These are phyloP conservation scores for Microhierax caerulescens DNA, from an alignment of 2,797 vertebrate genomes.

Conservation along the genomic window DNA sequence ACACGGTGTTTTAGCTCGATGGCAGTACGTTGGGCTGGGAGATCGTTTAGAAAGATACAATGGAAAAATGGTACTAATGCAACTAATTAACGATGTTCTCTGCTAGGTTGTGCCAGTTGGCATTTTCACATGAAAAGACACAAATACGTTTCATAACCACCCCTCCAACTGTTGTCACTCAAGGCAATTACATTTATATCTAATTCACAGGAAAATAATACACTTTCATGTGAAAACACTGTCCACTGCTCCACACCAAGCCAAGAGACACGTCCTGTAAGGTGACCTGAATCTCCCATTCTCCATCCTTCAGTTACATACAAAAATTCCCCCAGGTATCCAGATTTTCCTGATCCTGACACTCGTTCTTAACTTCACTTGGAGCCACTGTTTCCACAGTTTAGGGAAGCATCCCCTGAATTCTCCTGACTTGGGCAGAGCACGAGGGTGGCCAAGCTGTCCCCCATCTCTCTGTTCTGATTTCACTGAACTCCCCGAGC, in stretches of 20 bases:
- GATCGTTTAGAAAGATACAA: not conserved
- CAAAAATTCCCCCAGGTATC: not conserved
- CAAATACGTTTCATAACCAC: not conserved
- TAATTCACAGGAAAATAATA: constrained; percentile 1
- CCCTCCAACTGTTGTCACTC: constrained; percentile 13
- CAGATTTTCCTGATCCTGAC: not conserved
- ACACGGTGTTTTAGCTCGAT: not conserved
- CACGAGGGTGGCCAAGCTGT: not conserved
- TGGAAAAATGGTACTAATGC: not conserved
- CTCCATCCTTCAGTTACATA: not conserved
- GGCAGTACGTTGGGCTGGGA: not conserved
- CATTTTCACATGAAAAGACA: constrained; percentile 13
- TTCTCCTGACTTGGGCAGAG: not conserved
- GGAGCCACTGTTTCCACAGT: not conserved
- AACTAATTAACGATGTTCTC: not conserved
- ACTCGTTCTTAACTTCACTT: not conserved
- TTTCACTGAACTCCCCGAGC: not conserved
- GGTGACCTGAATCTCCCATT: not conserved
- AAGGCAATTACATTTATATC: constrained; percentile 18
- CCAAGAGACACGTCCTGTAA: not conserved
- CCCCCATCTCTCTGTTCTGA: not conserved
- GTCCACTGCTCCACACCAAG: not conserved
- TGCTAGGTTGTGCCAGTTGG: constrained; percentile 20
- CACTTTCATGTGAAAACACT: not conserved
- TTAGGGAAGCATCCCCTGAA: not conserved